Evolutionary conservation across 2,888 invertebrate genomes (phyloP), one percentile per base, ranked within the genome.

Genomic region (Eupithecia tripunctaria): DNA sequence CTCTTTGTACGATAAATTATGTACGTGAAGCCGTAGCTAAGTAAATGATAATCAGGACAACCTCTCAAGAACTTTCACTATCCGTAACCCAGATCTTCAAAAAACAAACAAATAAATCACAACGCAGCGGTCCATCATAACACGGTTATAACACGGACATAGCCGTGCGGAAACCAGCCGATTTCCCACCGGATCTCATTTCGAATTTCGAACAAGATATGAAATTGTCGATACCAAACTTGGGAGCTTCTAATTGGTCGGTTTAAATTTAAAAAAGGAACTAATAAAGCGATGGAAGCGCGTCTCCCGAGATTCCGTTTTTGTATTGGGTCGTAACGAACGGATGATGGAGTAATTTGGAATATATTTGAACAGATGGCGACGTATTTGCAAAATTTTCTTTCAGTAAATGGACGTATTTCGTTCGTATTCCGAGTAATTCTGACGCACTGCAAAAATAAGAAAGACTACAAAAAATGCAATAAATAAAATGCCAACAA

Each of bases 131-230:
- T 76, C 73, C 77, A 68, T 64, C 70, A 72, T 66, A 67, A 76
- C 71, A 70, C 51, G 41, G 66, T 67, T 71, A 73, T 64, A 66
- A 78, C 71, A 71, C 59, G 64, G 66, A 64, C 71, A 75, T 66
- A 76, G 71, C 73, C 69, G 69, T 66, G 71, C 76, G 80, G 82
- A 83, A 82, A 80, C 75, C 80, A 74, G 64, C 70, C 82, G 84
- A 86, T 87, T 86, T 87, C 87, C 88, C 88, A 73, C 73, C 78
- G 86, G 86, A 82, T 81, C 81, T 82, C 82, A 84, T 84, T 86
- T 84, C 83, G 72, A 75, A 74, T 71, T 74, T 74, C 68, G 84
- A 84, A 83, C 83, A 82, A 85, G 84, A 84, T 81, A 83, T 81
- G 83, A 86, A 88, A 86, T 85, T 84, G 84, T 82, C 86, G 85